Percentiles rank a stretch among this genome's conserved stretches.
Conservation (phyloP, 2,113 vertebrate genomes). For the Antidorcas marsupialis region DNA sequence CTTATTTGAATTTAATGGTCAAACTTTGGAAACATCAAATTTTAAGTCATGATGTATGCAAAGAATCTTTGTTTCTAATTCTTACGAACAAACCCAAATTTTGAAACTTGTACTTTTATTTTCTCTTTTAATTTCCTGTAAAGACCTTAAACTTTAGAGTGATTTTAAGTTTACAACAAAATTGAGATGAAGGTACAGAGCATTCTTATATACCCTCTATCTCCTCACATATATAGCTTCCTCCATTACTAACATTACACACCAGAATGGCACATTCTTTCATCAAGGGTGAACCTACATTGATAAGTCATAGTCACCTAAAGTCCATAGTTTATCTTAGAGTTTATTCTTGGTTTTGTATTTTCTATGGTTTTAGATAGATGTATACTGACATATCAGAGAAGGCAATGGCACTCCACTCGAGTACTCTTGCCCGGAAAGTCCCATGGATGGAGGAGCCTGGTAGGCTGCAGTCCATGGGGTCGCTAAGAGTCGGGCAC, state of each 20-base stretch:
- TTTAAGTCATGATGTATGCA: not conserved
- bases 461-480: no score
- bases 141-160: not conserved
- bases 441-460: no score
- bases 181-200: not conserved
- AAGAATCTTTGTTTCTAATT: not conserved
- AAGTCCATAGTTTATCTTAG: not conserved
- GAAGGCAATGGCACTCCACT: no score
- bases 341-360: not conserved
- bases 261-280: not conserved
- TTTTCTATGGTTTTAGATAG: not conserved
- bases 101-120: not conserved
- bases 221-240: not conserved
- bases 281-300: not conserved
- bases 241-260: not conserved
- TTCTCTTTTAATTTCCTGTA: not conserved
- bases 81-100: not conserved
- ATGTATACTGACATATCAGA: not conserved
- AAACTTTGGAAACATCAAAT: not conserved
- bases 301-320: not conserved
- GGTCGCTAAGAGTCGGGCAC: no score
- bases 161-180: not conserved
- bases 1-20: not conserved
- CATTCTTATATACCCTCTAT: not conserved
- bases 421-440: no score